Percentiles rank a stretch among this genome's conserved stretches.
These are phyloP conservation scores for Ceratina japonica DNA, from an alignment of 1,140 invertebrate genomes.

Conservation along the genomic window DNA sequence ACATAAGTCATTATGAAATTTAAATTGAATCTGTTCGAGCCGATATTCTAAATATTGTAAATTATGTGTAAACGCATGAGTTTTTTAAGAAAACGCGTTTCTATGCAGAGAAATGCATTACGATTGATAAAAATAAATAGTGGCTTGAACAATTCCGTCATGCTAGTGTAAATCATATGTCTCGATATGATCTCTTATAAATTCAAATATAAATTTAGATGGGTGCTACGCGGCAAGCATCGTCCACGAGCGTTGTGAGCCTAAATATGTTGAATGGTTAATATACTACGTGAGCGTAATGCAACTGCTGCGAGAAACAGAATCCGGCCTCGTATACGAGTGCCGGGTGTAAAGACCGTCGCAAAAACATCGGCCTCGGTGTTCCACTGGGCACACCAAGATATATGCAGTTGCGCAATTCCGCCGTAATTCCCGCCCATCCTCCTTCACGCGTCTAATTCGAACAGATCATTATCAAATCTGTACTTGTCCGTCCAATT, in stretches of 20 bases:
- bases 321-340: slow-evolving; percentile 34
- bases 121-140: not conserved
- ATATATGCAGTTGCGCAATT: slow-evolving; percentile 51
- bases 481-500: not conserved
- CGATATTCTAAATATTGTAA: not conserved
- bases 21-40: not conserved
- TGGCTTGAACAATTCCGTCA: not conserved
- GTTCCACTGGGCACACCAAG: slow-evolving; percentile 11
- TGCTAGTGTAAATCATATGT: not conserved
- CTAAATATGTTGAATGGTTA: slow-evolving; percentile 54
- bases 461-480: slow-evolving; percentile 22
- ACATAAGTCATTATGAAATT: not conserved
- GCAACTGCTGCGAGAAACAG: slow-evolving; percentile 19
- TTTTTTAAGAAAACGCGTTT: not conserved
- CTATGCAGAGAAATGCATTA: not conserved
- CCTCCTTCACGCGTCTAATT: slow-evolving; percentile 34
- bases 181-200: not conserved
- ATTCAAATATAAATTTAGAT: slow-evolving; percentile 25
- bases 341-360: slow-evolving; percentile 43
- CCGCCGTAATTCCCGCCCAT: slow-evolving; percentile 39
- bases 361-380: slow-evolving; percentile 63
- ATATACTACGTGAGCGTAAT: slow-evolving; percentile 38
- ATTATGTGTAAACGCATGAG: not conserved
- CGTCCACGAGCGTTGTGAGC: slow-evolving; percentile 17
- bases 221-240: slow-evolving; percentile 6